A percentile compares a stretch with the other conserved stretches of the same genome.
phyloP scores from a whole-genome alignment of 2,113 vertebrate genomes.

The Catharus fuscescens region DNA sequence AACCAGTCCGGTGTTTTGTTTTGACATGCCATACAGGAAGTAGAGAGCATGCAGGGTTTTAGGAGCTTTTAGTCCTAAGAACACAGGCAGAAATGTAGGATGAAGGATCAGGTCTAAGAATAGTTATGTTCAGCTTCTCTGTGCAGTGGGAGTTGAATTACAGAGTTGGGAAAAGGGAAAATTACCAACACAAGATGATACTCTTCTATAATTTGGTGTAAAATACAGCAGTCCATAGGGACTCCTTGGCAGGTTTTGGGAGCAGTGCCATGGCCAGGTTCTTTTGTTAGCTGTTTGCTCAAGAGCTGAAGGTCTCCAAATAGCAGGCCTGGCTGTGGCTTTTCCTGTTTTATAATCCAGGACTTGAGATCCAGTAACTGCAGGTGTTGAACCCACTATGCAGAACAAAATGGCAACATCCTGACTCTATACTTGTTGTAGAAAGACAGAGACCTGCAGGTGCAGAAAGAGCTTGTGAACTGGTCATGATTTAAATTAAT shows the following conservation, averaged over 20 bases:
- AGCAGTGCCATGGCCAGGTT: background rate
- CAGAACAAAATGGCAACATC: background rate
- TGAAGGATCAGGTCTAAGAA: background rate
- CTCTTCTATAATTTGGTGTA: conserved; percentile 23
- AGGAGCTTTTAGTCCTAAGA: background rate
- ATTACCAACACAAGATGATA: background rate
- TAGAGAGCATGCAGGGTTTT: background rate
- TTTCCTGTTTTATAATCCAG: conserved; percentile 14
- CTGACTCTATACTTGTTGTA: background rate
- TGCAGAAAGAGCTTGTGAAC: background rate
- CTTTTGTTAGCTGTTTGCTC: conserved; percentile 7
- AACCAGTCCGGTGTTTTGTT: background rate
- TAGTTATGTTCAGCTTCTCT: background rate
- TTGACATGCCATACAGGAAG: background rate
- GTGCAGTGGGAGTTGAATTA: background rate
- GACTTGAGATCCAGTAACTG: background rate
- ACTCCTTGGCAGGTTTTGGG: background rate
- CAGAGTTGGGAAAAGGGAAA: background rate
- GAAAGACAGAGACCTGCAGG: background rate
- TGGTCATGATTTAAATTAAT: background rate
- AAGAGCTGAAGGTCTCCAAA: background rate
- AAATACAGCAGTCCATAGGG: background rate
- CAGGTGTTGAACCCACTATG: background rate
- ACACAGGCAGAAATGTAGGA: background rate
- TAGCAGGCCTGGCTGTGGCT: background rate